Conservation (phyloP, 1,140 invertebrate species). For the Drosophila willistoni region DNA sequence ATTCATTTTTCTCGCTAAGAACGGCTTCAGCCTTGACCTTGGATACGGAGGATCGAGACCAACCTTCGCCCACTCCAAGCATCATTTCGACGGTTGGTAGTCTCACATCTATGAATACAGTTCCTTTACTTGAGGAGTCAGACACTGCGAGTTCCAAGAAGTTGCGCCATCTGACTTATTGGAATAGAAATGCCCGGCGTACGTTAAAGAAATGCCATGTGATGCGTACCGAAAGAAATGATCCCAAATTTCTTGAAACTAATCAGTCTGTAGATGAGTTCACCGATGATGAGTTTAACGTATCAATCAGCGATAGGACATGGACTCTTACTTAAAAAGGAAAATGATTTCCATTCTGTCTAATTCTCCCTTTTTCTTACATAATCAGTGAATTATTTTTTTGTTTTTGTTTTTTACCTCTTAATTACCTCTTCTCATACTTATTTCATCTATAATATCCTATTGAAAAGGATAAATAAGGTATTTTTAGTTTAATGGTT, state of each 20-base stretch:
- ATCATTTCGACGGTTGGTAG: neutral
- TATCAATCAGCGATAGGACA: neutral
- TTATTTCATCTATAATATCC: neutral
- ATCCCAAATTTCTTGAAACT: neutral
- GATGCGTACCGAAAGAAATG: neutral
- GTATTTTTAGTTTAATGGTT: slow-evolving; percentile 31
- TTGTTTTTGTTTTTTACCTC: neutral
- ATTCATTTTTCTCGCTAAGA: slow-evolving; percentile 20
- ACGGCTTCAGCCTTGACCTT: neutral
- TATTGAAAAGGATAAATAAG: neutral
- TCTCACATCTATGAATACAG: neutral
- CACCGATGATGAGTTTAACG: slow-evolving; percentile 20
- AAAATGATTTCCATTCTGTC: too few relatives aligned
- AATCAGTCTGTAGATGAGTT: neutral
- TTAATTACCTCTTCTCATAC: too few relatives aligned
- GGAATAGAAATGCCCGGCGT: too few relatives aligned
- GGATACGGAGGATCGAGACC: neutral
- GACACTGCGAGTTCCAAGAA: too few relatives aligned
- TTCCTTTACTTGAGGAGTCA: too few relatives aligned
- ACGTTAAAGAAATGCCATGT: too few relatives aligned
- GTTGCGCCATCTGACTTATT: too few relatives aligned
- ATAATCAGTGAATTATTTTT: neutral
- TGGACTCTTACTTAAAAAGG: too few relatives aligned
- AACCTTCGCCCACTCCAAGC: neutral
- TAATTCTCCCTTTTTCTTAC: too few relatives aligned